Evolutionary conservation across 2,113 vertebrate species (phyloP).

Genomic region (Oncorhynchus keta): DNA sequence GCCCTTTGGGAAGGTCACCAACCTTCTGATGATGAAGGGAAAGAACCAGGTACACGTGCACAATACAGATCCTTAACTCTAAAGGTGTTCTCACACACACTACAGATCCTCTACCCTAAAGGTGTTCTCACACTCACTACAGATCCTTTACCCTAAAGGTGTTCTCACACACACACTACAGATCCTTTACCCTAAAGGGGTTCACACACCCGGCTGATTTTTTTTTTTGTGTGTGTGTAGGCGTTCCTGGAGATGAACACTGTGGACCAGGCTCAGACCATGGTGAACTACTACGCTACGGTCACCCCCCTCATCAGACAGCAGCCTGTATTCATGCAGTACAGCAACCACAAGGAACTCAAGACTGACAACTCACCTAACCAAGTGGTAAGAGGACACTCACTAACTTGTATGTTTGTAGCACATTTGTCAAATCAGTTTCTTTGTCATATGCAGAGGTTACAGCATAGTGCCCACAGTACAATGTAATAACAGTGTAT

Average conservation of each 20-base stretch:
- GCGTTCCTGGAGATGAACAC: slow-evolving; percentile 95
- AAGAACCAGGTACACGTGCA: slow-evolving; percentile 88
- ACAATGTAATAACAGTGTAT: neutral
- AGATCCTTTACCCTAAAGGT: too few relatives aligned
- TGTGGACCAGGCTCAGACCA: slow-evolving; percentile 93
- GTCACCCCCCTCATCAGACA: slow-evolving; percentile 89
- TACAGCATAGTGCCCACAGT: neutral
- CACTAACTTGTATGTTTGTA: neutral
- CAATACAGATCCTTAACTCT: neutral
- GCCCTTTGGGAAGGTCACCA: slow-evolving; percentile 97
- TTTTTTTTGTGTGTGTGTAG: slow-evolving; percentile 57
- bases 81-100: neutral
- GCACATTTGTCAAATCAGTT: neutral
- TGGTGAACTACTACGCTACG: slow-evolving; percentile 96
- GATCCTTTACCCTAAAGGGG: too few relatives aligned
- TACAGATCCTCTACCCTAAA: too few relatives aligned
- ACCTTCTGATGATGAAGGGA: slow-evolving; percentile 96
- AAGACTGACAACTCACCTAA: slow-evolving; percentile 96
- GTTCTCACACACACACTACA: too few relatives aligned
- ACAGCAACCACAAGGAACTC: slow-evolving; percentile 96
- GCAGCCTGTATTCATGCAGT: slow-evolving; percentile 95
- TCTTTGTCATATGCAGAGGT: too few relatives aligned
- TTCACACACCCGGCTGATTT: neutral
- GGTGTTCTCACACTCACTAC: too few relatives aligned
- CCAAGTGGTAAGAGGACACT: slow-evolving; percentile 81